Evolutionary conservation across 1,140 invertebrate genomes (phyloP), one percentile per base, ranked within the genome.

Genomic region (Brachionus paranguensis): DNA sequence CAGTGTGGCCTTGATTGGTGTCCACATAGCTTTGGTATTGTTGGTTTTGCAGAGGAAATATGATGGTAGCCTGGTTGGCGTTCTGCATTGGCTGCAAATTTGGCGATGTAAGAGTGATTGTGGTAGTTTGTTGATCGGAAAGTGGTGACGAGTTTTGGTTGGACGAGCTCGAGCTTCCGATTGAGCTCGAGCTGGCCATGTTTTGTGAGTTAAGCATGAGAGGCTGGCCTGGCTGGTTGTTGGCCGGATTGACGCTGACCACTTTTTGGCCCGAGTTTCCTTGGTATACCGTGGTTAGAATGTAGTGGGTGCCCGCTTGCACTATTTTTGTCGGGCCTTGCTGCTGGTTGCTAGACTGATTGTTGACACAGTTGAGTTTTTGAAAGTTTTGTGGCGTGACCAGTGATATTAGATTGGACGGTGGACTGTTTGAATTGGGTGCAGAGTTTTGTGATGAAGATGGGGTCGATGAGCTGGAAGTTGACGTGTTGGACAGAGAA

Each of bases 271-370:
- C 72, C 20, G 72, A 50, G 43, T 50, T 50, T 29, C 72, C 72
- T 29, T 76, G 72, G 17, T 50, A 76, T 8, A 76, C 17, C 2
- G 72, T 76, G 17, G 72, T 76, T 1, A 76, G 20, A 14, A 76
- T 76, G 47, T 50, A 76, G 11, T 76, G 72, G 24, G 20, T 76
- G 47, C 72, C 72, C 8, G 72, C 72, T 76, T 76, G 72, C 8
- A 76, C 72, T 24, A 76, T 76, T 27, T 76, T 76, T 8, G 72
- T 76, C 72, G 72, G 72, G 1, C 17, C 17, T 76, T 76, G 72
- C 11, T 76, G 72, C 20, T 74, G 72, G 11, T 76, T 20, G 20
- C 43, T 29, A 2, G 20, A 12, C 70, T 64, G 55, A 11, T 27
- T 64, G 17, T 2, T 64, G 27, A 64, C 55, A 7, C 27, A 33